These are phyloP conservation scores for Fukomys damarensis DNA, from an alignment of 2,113 vertebrate species.

Conservation along the genomic window DNA sequence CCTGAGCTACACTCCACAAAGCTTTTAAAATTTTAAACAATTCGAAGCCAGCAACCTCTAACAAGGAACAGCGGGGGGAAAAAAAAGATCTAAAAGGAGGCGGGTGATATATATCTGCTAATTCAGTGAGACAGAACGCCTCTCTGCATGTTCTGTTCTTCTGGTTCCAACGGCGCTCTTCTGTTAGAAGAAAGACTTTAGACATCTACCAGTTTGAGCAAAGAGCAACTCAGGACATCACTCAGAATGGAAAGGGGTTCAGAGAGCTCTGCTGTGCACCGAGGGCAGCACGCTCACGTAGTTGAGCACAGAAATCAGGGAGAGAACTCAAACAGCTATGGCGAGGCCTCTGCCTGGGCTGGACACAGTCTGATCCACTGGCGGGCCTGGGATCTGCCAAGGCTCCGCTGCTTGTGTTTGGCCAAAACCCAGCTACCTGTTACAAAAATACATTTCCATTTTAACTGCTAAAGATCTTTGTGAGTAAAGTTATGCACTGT, in stretches of 20 bases:
- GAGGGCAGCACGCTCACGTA: neutral
- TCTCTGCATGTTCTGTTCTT: neutral
- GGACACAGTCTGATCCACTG: neutral
- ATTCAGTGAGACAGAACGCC: neutral
- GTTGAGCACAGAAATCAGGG: neutral
- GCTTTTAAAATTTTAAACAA: neutral
- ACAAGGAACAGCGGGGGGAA: neutral
- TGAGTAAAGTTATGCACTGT: neutral
- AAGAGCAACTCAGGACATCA: neutral
- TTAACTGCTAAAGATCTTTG: neutral
- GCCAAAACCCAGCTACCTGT: neutral
- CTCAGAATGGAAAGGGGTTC: neutral
- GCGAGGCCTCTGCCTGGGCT: neutral
- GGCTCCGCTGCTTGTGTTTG: neutral
- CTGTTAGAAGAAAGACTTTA: neutral
- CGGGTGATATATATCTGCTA: neutral
- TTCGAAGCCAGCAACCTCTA: neutral
- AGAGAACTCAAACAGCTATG: neutral
- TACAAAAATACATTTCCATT: neutral
- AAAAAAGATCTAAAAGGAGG: neutral
- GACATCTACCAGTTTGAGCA: neutral
- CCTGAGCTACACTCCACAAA: neutral
- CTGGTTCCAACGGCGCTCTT: neutral
- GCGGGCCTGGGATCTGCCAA: neutral
- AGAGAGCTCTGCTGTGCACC: neutral